These are phyloP conservation scores for Xestia ashworthii DNA, from an alignment of 2,888 invertebrate species.

Conservation along the genomic window DNA sequence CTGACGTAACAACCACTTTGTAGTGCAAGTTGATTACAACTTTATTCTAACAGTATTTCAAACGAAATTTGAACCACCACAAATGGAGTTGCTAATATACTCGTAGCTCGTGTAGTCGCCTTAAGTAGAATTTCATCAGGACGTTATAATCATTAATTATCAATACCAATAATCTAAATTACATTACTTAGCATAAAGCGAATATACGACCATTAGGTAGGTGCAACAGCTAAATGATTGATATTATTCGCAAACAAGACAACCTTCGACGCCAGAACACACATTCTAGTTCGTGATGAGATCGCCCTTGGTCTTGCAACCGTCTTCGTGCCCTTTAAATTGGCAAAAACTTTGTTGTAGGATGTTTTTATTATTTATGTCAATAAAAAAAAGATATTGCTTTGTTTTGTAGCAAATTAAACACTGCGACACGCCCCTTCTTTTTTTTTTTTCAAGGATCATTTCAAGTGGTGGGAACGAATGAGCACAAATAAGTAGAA, in stretches of 20 bases:
- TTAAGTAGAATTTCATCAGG: background rate
- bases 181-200: background rate
- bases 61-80: no score
- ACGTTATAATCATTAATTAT: background rate
- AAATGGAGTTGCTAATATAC: no score
- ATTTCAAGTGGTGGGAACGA: background rate
- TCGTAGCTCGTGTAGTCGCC: no score
- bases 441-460: no score
- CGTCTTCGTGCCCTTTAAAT: slow-evolving; percentile 17
- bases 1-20: no score
- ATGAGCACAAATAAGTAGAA: background rate
- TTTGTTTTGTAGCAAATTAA: background rate
- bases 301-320: slow-evolving; percentile 17
- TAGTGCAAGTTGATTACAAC: no score
- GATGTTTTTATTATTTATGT: background rate
- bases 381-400: background rate
- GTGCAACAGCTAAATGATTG: slow-evolving; percentile 11
- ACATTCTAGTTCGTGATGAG: slow-evolving; percentile 39
- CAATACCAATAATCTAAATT: background rate
- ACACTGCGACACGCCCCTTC: background rate
- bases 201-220: background rate
- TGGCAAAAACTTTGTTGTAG: background rate
- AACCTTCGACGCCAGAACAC: slow-evolving; percentile 17
- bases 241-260: slow-evolving; percentile 19
- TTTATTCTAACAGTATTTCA: no score